These are phyloP conservation scores for Lepetodrilus schrolli DNA, from an alignment of 2,888 invertebrate species.

Conservation along the genomic window DNA sequence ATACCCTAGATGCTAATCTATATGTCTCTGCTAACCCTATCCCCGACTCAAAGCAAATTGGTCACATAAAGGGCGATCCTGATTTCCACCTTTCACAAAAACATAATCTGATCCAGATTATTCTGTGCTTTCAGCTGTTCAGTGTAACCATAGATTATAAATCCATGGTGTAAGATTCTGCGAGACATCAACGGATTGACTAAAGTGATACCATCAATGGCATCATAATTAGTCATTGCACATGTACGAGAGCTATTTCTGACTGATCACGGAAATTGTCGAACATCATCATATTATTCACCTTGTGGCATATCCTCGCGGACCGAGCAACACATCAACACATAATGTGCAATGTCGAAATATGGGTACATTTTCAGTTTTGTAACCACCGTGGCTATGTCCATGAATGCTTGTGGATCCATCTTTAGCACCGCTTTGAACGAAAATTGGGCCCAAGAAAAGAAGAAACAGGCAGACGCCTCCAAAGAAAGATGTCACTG, in stretches of 20 bases:
- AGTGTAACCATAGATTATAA: no score
- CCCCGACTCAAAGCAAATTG: no score
- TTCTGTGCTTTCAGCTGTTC: no score
- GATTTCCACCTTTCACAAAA: no score
- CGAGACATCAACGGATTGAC: no score
- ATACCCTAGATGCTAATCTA: no score
- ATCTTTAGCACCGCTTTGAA: constrained; percentile 41
- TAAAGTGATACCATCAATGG: no score
- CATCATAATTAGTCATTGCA: not conserved
- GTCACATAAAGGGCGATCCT: no score
- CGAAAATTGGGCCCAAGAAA: constrained; percentile 8
- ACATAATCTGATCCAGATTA: no score
- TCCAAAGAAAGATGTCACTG: constrained; percentile 6
- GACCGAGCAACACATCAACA: constrained; percentile 93
- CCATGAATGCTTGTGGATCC: constrained; percentile 85
- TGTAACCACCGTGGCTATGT: constrained; percentile 98
- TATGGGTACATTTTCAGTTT: constrained; percentile 99
- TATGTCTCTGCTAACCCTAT: no score
- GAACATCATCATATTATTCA: no score
- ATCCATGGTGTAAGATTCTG: no score
- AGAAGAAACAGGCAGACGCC: not conserved
- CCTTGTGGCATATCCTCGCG: constrained; percentile 83
- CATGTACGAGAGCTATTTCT: not conserved
- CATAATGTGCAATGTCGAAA: constrained; percentile 98
- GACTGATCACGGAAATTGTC: not conserved